Conservation (phyloP, 2,113 vertebrate genomes). For the Equus przewalskii region DNA sequence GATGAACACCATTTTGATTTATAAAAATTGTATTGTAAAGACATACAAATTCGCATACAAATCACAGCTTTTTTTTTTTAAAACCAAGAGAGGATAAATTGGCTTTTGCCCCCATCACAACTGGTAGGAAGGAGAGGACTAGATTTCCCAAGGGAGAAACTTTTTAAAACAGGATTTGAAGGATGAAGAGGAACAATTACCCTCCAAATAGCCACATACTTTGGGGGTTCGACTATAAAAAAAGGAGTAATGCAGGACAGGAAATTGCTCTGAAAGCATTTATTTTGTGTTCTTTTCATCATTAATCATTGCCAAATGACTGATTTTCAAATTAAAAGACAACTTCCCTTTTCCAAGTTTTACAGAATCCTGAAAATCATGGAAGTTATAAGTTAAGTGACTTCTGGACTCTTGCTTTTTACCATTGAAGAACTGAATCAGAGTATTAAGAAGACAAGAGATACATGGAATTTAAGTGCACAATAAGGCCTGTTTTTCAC, state of each 20-base stretch:
- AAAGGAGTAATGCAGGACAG: background rate
- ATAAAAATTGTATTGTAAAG: background rate
- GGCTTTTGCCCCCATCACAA: background rate
- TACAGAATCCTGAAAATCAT: background rate
- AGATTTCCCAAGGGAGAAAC: background rate
- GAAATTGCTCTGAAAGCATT: background rate
- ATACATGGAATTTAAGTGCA: background rate
- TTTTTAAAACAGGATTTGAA: background rate
- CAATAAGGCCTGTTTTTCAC: background rate
- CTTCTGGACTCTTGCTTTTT: background rate
- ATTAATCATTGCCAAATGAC: background rate
- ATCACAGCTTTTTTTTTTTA: background rate
- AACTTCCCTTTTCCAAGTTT: background rate
- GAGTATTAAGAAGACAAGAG: background rate
- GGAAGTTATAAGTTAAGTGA: background rate
- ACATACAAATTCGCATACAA: background rate
- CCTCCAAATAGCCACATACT: background rate
- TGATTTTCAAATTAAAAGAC: slow-evolving; percentile 35
- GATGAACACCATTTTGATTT: background rate
- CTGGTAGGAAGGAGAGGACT: background rate
- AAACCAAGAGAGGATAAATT: background rate
- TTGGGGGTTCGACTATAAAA: background rate
- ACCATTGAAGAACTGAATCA: background rate
- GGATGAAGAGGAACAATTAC: background rate
- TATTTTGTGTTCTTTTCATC: slow-evolving; percentile 10